A percentile compares a stretch with the other conserved stretches of the same genome.
phyloP scores from a whole-genome alignment of 2,888 invertebrate genomes.

The Drosophila leonis region DNA sequence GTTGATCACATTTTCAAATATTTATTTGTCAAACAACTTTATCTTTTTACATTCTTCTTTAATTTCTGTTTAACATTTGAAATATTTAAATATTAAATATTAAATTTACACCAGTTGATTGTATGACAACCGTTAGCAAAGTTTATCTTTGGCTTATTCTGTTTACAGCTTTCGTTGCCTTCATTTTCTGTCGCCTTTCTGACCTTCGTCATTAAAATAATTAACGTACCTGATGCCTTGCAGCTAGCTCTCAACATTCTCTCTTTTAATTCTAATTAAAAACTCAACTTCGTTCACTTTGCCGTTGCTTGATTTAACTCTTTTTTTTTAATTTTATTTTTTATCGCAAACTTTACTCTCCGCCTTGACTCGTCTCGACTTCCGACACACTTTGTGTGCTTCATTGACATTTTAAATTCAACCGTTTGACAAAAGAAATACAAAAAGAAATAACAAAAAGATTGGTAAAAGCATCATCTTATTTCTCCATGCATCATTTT shows the following conservation, averaged over 20 bases:
- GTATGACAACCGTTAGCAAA: not conserved
- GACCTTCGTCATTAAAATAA: slow-evolving; percentile 37
- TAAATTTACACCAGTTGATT: not conserved
- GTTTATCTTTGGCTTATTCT: slow-evolving; percentile 2
- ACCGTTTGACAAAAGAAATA: not conserved
- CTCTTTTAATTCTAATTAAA: slow-evolving; percentile 25
- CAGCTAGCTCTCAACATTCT: not conserved
- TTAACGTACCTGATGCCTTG: slow-evolving; percentile 11
- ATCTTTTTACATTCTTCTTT: not conserved
- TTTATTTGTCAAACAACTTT: not conserved
- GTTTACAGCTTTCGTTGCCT: not conserved
- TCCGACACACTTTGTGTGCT: slow-evolving; percentile 5
- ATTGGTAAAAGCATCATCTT: not conserved
- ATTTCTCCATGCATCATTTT: slow-evolving; percentile 1
- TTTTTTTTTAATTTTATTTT: not conserved
- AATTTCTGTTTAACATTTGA: not conserved
- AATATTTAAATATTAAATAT: not conserved
- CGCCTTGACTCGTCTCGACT: slow-evolving; percentile 13
- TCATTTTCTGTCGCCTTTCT: slow-evolving; percentile 8
- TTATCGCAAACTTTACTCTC: slow-evolving; percentile 12
- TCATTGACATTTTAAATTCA: slow-evolving; percentile 49
- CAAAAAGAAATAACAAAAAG: not conserved
- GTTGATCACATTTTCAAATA: not conserved
- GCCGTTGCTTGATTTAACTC: slow-evolving; percentile 7
- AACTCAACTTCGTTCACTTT: slow-evolving; percentile 15